phyloP scores from a whole-genome alignment of 2,797 vertebrate species.

The Sebastes cheni region DNA sequence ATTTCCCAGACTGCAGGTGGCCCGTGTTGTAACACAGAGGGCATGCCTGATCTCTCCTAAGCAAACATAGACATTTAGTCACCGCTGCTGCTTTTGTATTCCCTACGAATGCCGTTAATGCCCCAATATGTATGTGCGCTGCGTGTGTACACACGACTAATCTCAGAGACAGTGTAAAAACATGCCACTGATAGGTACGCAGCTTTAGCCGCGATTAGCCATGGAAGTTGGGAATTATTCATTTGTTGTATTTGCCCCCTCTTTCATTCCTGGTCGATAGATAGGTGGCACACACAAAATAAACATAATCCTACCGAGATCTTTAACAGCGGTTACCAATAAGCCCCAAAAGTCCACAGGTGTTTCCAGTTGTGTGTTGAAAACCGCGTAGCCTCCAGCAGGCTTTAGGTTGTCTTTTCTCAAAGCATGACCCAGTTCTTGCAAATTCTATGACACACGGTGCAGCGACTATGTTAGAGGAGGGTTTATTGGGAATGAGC shows the following conservation, averaged over 20 bases:
- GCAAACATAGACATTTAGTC: conserved; percentile 81
- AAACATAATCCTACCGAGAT: conserved; percentile 36
- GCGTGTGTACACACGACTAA: conserved; percentile 71
- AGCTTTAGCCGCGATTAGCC: conserved; percentile 61
- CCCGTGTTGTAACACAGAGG: conserved; percentile 66
- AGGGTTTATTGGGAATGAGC: conserved; percentile 14
- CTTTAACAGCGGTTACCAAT: conserved; percentile 27
- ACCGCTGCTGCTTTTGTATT: conserved; percentile 73
- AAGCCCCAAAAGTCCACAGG: conserved; percentile 38
- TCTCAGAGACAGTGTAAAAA: conserved; percentile 57
- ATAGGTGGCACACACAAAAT: conserved; percentile 31
- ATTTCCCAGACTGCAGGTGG: conserved; percentile 74
- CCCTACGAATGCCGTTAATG: conserved; percentile 59
- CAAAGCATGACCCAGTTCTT: conserved; percentile 37
- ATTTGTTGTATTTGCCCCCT: conserved; percentile 52
- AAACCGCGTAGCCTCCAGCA: conserved; percentile 11
- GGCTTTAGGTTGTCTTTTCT: conserved; percentile 22
- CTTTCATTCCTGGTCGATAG: conserved; percentile 46
- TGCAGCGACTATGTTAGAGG: not conserved
- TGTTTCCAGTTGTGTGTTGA: conserved; percentile 43
- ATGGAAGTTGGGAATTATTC: conserved; percentile 54
- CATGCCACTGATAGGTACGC: conserved; percentile 60
- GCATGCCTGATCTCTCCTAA: conserved; percentile 57
- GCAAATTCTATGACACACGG: not conserved
- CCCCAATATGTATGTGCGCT: conserved; percentile 45